phyloP scores from a whole-genome alignment of 2,113 vertebrate species.

The Polyodon spathula region DNA sequence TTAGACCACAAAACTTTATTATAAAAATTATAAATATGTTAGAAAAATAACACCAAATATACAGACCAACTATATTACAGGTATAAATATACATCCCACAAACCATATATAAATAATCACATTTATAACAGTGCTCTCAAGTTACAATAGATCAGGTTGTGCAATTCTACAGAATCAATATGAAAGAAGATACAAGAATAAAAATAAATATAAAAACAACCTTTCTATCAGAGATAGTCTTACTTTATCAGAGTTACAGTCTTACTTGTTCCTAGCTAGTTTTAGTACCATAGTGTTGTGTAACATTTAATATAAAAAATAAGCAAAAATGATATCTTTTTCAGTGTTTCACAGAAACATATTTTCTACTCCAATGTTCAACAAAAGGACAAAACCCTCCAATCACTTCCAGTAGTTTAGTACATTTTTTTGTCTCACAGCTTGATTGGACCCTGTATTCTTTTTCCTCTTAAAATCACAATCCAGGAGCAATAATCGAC shows the following conservation, averaged over 20 bases:
- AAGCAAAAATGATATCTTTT: constrained; percentile 15
- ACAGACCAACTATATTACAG: constrained; percentile 26
- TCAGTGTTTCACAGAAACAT: constrained; percentile 67
- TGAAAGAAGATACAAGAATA: no score
- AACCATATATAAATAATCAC: constrained; percentile 24
- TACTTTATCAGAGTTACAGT: no score
- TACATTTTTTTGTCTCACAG: no score
- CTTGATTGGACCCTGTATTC: no score
- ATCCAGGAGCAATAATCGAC: no score
- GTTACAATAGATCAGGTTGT: constrained; percentile 6
- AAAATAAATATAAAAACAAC: no score
- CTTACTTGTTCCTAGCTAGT: no score
- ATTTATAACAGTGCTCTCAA: constrained; percentile 18
- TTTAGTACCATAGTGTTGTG: no score
- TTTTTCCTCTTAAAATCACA: no score
- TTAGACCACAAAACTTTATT: constrained; percentile 9
- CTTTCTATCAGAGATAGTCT: no score
- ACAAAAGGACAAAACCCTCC: constrained; percentile 18
- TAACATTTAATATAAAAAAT: not conserved
- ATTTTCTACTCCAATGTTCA: constrained; percentile 31
- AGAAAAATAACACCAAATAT: constrained; percentile 19
- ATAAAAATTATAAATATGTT: constrained; percentile 24
- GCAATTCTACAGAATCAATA: not conserved
- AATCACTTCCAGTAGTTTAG: no score
- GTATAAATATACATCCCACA: constrained; percentile 29